These are phyloP conservation scores for Dione juno DNA, from an alignment of 2,888 invertebrate genomes.

Conservation along the genomic window DNA sequence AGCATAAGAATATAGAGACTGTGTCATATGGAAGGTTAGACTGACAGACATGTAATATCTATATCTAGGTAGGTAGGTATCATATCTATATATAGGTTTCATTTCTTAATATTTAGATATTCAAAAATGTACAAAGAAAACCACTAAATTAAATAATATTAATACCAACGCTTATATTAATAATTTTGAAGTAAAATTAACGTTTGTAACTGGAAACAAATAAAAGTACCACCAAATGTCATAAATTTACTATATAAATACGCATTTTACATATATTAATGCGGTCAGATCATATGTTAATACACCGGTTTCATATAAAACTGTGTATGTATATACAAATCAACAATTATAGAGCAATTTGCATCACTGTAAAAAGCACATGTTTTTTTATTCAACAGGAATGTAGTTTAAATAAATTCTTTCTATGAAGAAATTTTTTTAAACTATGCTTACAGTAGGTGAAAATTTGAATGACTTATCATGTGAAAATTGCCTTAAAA, in stretches of 20 bases:
- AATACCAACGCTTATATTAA: not conserved
- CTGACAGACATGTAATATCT: too few relatives aligned
- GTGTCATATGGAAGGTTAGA: too few relatives aligned
- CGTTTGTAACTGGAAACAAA: not conserved
- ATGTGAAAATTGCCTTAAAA: too few relatives aligned
- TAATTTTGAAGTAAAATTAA: not conserved
- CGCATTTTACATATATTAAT: not conserved
- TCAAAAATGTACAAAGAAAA: too few relatives aligned
- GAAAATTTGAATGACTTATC: too few relatives aligned
- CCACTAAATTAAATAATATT: too few relatives aligned
- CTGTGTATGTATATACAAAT: not conserved
- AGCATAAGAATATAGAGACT: too few relatives aligned
- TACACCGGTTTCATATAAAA: conserved; percentile 9
- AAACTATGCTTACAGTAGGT: not conserved
- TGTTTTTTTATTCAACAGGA: conserved; percentile 11
- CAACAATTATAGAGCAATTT: not conserved
- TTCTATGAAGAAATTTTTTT: not conserved
- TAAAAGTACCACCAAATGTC: not conserved
- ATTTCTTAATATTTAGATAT: too few relatives aligned
- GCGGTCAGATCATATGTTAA: not conserved
- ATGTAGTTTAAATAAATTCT: not conserved
- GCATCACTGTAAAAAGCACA: not conserved
- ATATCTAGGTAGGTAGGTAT: too few relatives aligned
- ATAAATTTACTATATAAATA: not conserved
- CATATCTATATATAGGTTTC: too few relatives aligned